Evolutionary conservation across 2,113 vertebrate species (phyloP).

Genomic region (Erinaceus europaeus): DNA sequence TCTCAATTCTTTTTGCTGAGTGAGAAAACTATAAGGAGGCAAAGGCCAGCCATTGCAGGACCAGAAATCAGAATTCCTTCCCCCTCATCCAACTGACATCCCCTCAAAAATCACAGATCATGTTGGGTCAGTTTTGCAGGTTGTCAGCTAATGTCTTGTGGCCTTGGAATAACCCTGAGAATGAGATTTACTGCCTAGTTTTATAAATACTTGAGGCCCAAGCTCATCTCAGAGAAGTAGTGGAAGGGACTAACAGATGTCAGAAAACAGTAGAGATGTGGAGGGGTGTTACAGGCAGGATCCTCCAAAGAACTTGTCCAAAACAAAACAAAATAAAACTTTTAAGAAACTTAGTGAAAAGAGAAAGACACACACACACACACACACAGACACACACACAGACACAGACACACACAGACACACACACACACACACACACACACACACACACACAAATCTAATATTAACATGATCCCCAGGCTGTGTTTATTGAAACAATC

Average conservation of each 20-base stretch:
- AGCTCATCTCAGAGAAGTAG: constrained; percentile 36
- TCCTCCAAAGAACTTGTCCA: neutral
- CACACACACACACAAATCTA: neutral
- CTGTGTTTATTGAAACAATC: constrained; percentile 72
- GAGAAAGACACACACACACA: constrained; percentile 31
- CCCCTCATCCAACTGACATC: neutral
- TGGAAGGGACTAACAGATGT: neutral
- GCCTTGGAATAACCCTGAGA: constrained; percentile 52
- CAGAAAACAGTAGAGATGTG: constrained; percentile 1
- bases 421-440: neutral
- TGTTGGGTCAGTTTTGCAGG: constrained; percentile 19
- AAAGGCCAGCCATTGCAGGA: constrained; percentile 10
- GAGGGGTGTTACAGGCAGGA: neutral
- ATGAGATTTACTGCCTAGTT: constrained; percentile 45
- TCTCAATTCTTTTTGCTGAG: neutral
- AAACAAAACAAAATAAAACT: constrained; percentile 48
- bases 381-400: neutral
- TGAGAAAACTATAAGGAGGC: neutral
- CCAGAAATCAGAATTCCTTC: neutral
- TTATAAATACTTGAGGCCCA: constrained; percentile 22
- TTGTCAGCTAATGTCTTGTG: constrained; percentile 58
- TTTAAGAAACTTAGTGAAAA: constrained; percentile 39
- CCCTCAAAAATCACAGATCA: neutral
- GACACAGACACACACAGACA: neutral
- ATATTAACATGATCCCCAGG: constrained; percentile 53